Conservation (phyloP, 37 sponge, comb jelly and placozoan species). For the Cliona cf. orientalis region DNA sequence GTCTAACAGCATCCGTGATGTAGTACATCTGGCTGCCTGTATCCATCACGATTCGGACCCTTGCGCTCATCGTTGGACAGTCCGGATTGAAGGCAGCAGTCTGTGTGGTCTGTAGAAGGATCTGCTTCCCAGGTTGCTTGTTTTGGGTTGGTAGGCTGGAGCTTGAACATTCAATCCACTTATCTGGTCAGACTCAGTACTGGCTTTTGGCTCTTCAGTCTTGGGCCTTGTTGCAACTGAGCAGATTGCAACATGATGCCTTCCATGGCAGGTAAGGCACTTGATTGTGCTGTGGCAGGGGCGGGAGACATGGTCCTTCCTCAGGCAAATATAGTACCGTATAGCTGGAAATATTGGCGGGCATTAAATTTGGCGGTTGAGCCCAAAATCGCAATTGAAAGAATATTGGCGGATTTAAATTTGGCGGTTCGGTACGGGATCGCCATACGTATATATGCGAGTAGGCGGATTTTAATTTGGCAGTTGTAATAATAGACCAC, state of each 20-base stretch:
- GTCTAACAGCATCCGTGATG: conserved; percentile 25
- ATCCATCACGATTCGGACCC: conserved; percentile 22
- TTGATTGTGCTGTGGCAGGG: conserved; percentile 15
- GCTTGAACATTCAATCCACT: conserved; percentile 11
- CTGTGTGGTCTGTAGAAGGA: neutral
- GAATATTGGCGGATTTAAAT: no score
- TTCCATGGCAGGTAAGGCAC: conserved; percentile 30
- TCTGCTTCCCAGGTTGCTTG: conserved; percentile 4
- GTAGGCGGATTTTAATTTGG: no score
- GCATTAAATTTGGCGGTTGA: no score
- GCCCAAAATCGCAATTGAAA: no score
- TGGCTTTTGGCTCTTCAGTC: neutral
- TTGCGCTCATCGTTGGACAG: neutral
- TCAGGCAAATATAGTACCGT: conserved; percentile 31
- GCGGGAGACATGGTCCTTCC: conserved; percentile 23
- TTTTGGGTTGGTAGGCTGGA: neutral
- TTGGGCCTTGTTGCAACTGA: neutral
- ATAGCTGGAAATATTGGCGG: no score
- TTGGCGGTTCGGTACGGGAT: no score
- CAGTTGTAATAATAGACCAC: no score
- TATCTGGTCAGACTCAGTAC: neutral
- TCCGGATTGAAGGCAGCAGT: conserved; percentile 29
- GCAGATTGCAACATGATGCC: conserved; percentile 37
- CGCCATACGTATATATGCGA: no score
- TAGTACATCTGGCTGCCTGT: no score